These are phyloP conservation scores for Zygothrica quintamaculata DNA, from an alignment of 2,888 invertebrate genomes.

Conservation along the genomic window DNA sequence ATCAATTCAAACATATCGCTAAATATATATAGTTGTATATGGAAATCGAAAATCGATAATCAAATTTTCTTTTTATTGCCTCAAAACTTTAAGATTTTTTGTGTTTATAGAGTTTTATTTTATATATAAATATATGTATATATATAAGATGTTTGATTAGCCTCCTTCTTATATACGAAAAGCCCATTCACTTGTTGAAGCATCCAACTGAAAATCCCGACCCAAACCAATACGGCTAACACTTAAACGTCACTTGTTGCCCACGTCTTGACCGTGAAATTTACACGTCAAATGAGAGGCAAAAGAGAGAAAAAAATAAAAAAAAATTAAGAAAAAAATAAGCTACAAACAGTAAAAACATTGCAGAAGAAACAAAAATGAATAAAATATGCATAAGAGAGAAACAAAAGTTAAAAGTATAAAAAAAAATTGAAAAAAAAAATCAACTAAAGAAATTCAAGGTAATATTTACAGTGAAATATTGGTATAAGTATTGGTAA, in stretches of 20 bases:
- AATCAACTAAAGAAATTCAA: constrained; percentile 32
- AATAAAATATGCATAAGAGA: background rate
- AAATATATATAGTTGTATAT: too few species aligned
- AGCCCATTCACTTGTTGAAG: constrained; percentile 47
- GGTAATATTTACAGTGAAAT: too few species aligned
- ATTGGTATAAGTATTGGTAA: too few species aligned
- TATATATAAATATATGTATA: constrained; percentile 7
- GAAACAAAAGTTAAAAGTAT: constrained; percentile 16
- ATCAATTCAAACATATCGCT: too few species aligned
- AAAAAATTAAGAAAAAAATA: constrained; percentile 2
- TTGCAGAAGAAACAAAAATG: too few species aligned
- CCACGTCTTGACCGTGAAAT: constrained; percentile 69
- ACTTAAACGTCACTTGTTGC: constrained; percentile 44
- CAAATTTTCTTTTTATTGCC: too few species aligned
- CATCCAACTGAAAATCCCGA: constrained; percentile 2
- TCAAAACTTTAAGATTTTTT: too few species aligned
- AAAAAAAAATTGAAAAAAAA: constrained; percentile 7
- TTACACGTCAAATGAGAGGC: constrained; percentile 40
- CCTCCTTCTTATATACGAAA: constrained; percentile 17
- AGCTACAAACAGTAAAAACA: constrained; percentile 8
- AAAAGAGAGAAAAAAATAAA: constrained; percentile 31
- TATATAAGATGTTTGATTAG: constrained; percentile 46
- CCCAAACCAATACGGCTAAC: constrained; percentile 9
- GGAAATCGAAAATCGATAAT: too few species aligned
- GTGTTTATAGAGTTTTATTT: too few species aligned